Base-by-base conservation (phyloP, 2,113 vertebrate genomes). In the Barnardius zonarius region DNA sequence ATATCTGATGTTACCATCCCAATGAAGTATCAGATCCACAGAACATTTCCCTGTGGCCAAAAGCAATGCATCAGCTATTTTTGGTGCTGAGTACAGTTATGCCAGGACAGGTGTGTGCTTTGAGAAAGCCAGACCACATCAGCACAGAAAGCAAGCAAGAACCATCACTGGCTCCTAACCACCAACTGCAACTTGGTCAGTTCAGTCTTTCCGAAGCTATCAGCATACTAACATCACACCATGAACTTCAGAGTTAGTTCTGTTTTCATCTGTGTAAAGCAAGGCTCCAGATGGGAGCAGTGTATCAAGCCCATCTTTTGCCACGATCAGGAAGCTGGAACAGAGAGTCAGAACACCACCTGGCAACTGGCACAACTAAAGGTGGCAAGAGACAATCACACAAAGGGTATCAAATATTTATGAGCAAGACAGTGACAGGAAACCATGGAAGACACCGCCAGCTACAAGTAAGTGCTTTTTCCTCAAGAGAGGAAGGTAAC, bases 401-500 rank as follows among this genome's bases (percentile, higher is more conserved):
- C 49, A 83, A 46, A 30, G 35, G 28, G 6, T 54, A 69, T 95
- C 57, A 93, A 91, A 73, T 88, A 95, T 95, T 86, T 52, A 95
- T 64, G 37, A 84, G 41, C 7, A 55, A 88, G 52, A 86, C 93
- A 90, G 68, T 54, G 83, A 89, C 86, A 96, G 95, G 90, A 96
- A 96, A 35, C 54, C 48, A 82, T 62, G 49, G 57, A 79, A 82
- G 44, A 92, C 62, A 41, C 52, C 43, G 10, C 55, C 88, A 81
- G 88, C 68, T 84, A 72, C 52, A 75, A 88, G 5, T 86, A 88
- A 86, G 52, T 92, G 86, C 78, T 92, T 84, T 78, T 95, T 86
- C 62, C 94, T 87, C 93, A 87, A 75, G 94, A 95, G 86, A 88
- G 57, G 70, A 95, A 95, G 83, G 70, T 67, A 95, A 78, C 64